Base-by-base conservation (phyloP, 1,140 invertebrate species). In the Drosophila cardini region DNA sequence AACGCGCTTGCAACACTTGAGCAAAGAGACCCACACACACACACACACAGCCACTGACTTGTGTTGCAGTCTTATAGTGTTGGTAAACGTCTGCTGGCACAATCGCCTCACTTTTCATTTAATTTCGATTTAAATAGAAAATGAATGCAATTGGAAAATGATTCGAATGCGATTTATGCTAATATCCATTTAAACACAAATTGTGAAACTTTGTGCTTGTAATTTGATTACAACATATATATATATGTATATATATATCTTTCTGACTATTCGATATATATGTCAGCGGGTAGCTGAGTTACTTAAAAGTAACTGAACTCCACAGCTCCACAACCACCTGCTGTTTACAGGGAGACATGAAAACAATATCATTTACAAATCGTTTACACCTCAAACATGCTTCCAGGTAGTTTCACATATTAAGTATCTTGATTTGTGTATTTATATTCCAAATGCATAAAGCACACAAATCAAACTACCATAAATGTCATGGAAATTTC, bases 61-160 rank as follows among this genome's bases (percentile, higher is more conserved):
- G 15, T 43, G 40, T 15, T 13, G 40, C 40, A 43, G 4, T 45
- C 21, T 38, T 55, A 48, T 11, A 65, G 18, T 69, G 65, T 65
- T 65, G 69, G 69, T 18, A 72, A 76, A 67, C 46, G 45, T 3
- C 13, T 48, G 53, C 53, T 32, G 18, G 9, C 26, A 36, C 57
- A 55, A 70, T 73, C 32, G 58, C 34, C 16, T 60, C 64, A 52
- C 53, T 74, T 77, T 77, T 69, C 48, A 68, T 68, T 79, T 69
- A 68, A 79, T 69, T 58, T 45, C 76, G 38, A 26, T 75, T 78
- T 65, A 75, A 75, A 30, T 71, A 42, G 52, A 53, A 74, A 75
- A 64, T 32, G 46, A 62, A 53, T 62, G 46, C 56, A 75, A 78
- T 63, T 71, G 13, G n/a, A 78, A 76, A 62, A 36, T 61, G 43